phyloP scores from a whole-genome alignment of 2,797 vertebrate species.

The Epinephelus malabaricus region DNA sequence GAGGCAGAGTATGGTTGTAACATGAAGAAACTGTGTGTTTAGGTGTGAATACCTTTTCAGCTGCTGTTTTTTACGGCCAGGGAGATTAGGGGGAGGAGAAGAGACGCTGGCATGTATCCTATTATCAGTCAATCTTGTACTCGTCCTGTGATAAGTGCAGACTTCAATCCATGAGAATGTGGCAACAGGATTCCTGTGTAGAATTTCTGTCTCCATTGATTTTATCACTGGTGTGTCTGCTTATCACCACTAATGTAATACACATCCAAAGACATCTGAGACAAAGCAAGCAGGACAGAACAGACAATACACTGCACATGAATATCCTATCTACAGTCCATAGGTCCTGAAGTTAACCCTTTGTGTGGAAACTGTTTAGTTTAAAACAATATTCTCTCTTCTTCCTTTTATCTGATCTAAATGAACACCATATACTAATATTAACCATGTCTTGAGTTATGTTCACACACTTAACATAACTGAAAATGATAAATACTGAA shows the following conservation, averaged over 20 bases:
- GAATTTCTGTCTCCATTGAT: not conserved
- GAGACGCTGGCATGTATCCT: not conserved
- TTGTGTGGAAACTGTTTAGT: not conserved
- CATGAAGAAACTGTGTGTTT: too few relatives aligned
- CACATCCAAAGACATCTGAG: not conserved
- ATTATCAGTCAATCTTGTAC: slow-evolving; percentile 12
- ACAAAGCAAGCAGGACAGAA: not conserved
- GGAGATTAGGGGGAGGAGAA: not conserved
- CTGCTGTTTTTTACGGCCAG: not conserved
- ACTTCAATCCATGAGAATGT: not conserved
- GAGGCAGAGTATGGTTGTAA: too few relatives aligned
- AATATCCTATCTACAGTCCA: not conserved
- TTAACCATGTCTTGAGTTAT: not conserved
- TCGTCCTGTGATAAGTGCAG: not conserved
- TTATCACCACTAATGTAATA: not conserved
- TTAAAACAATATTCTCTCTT: not conserved
- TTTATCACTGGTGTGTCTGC: slow-evolving; percentile 1
- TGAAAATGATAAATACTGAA: not conserved
- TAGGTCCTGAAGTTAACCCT: too few relatives aligned
- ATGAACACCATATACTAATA: not conserved
- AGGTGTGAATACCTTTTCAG: too few relatives aligned
- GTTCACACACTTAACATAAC: not conserved
- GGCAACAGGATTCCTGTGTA: not conserved
- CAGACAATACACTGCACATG: not conserved
- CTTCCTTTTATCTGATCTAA: not conserved